Evolutionary conservation across 64 coral and sea anemone genomes (phyloP).

Genomic region (Montipora cactus): DNA sequence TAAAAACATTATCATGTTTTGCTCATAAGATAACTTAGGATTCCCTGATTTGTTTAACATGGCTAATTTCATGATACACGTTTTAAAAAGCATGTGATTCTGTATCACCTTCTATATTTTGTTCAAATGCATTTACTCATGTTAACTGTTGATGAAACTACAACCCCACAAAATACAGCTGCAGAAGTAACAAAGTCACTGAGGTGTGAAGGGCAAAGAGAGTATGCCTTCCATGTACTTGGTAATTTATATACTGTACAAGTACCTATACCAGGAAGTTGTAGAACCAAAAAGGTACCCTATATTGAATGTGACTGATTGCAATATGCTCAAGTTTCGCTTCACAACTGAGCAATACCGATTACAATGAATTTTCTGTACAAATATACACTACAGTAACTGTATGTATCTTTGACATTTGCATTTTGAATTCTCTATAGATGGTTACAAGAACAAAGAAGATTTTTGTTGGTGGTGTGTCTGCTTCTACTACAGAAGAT

Average conservation of each 20-base stretch:
- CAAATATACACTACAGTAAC: too few relatives aligned
- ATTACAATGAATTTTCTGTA: too few relatives aligned
- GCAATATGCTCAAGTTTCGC: too few relatives aligned
- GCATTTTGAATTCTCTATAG: conserved; percentile 4
- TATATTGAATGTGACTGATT: too few relatives aligned
- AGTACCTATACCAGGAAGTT: too few relatives aligned
- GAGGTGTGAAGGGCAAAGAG: too few relatives aligned
- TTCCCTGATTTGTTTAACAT: not conserved
- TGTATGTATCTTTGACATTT: not conserved
- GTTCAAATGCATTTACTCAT: not conserved
- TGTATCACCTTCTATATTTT: not conserved
- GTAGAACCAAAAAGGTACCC: too few relatives aligned
- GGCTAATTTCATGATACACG: not conserved
- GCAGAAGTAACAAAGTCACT: not conserved
- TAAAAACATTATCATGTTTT: not conserved
- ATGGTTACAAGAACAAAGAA: conserved; percentile 85
- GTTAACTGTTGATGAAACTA: not conserved
- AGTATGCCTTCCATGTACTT: too few relatives aligned
- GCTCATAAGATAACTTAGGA: not conserved
- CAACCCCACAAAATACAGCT: not conserved
- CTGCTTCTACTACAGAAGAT: conserved; percentile 73
- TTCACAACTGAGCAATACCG: too few relatives aligned
- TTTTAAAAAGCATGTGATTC: not conserved
- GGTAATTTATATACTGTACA: not conserved
- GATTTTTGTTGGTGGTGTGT: conserved; percentile 85